phyloP scores from a whole-genome alignment of 2,113 vertebrate species.

The Prietella phreatophila region DNA sequence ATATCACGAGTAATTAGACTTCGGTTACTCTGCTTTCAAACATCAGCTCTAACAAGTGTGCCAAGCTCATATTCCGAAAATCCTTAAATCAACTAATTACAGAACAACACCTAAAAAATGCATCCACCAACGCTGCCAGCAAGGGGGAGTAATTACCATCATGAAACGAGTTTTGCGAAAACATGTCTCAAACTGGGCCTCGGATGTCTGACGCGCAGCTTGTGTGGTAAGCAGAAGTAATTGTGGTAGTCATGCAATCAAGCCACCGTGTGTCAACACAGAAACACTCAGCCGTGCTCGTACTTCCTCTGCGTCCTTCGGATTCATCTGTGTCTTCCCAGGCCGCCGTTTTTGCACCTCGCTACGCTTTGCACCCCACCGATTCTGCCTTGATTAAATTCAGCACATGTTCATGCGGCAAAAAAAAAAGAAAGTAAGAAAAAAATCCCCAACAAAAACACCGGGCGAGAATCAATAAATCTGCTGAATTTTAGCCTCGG shows the following conservation, averaged over 20 bases:
- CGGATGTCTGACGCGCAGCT: slow-evolving; percentile 30
- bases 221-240: slow-evolving; percentile 36
- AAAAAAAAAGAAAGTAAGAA: slow-evolving; percentile 21
- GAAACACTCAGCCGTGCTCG: slow-evolving; percentile 2
- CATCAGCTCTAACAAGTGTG: slow-evolving; percentile 26
- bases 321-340: slow-evolving; percentile 15
- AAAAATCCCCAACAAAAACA: not conserved
- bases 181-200: slow-evolving; percentile 40
- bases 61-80: slow-evolving; percentile 7
- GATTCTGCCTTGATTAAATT: slow-evolving; percentile 57
- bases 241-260: slow-evolving; percentile 39
- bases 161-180: slow-evolving; percentile 30
- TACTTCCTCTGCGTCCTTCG: not conserved
- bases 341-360: slow-evolving; percentile 46
- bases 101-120: slow-evolving; percentile 10
- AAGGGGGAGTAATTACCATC: slow-evolving; percentile 31
- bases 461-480: slow-evolving; percentile 52
- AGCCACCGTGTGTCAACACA: slow-evolving; percentile 18
- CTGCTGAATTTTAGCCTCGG: slow-evolving; percentile 39
- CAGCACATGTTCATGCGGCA: slow-evolving; percentile 50
- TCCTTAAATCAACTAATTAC: slow-evolving; percentile 37
- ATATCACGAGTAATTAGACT: slow-evolving; percentile 40
- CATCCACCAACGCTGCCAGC: slow-evolving; percentile 9
- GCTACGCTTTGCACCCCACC: slow-evolving; percentile 42
- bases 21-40: slow-evolving; percentile 16